A percentile compares a stretch with the other conserved stretches of the same genome.
Evolutionary conservation across 2,888 invertebrate genomes (phyloP).

Genomic region (Hoplodrina blanda): DNA sequence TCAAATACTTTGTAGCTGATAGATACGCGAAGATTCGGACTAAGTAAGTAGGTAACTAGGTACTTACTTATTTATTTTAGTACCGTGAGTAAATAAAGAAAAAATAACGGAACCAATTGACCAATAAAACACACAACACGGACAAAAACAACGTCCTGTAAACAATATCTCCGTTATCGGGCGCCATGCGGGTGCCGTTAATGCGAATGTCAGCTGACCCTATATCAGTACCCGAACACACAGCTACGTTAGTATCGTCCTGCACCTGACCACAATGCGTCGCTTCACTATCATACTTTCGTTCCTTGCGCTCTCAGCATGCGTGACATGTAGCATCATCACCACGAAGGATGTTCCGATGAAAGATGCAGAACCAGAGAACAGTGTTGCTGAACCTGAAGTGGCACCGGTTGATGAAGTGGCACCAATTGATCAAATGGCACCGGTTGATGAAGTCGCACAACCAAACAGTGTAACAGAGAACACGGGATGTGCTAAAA

Average conservation of each 20-base stretch:
- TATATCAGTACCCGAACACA: constrained; percentile 56
- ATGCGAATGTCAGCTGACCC: constrained; percentile 43
- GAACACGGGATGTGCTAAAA: constrained; percentile 70
- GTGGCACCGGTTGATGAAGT: constrained; percentile 13
- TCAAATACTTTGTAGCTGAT: too few species aligned
- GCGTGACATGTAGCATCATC: constrained; percentile 70
- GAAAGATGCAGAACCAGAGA: constrained; percentile 36
- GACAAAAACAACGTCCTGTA: constrained; percentile 50
- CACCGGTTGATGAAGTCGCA: constrained; percentile 14
- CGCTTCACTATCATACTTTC: constrained; percentile 58
- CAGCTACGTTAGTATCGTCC: constrained; percentile 52
- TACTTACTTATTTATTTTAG: background rate
- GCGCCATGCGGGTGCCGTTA: constrained; percentile 59
- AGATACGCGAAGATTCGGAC: too few species aligned
- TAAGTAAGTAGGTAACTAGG: too few species aligned
- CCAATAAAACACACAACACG: constrained; percentile 13
- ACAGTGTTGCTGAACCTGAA: constrained; percentile 20
- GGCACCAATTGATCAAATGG: background rate
- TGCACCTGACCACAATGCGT: constrained; percentile 59
- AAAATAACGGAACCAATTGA: constrained; percentile 5
- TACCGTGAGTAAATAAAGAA: background rate
- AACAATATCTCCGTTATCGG: constrained; percentile 57
- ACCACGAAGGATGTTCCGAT: constrained; percentile 54
- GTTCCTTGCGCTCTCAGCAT: constrained; percentile 63
- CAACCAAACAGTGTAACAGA: constrained; percentile 22